phyloP scores from a whole-genome alignment of 2,888 invertebrate species.

The Drosophila merina region DNA sequence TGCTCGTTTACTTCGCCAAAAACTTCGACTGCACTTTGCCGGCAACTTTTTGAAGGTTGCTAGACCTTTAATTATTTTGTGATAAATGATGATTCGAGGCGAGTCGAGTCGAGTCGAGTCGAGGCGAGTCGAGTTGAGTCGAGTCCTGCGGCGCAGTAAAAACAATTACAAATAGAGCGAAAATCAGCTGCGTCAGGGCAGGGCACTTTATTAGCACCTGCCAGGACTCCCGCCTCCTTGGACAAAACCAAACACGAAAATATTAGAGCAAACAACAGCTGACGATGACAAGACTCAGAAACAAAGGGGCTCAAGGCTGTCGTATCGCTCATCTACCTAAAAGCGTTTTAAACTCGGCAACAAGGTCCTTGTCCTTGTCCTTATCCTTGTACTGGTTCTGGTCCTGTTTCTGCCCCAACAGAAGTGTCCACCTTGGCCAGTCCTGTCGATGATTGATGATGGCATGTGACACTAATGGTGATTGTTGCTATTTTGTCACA shows the following conservation, averaged over 20 bases:
- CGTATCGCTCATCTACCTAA: constrained; percentile 55
- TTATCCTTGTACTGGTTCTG: too few species aligned
- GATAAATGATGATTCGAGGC: constrained; percentile 82
- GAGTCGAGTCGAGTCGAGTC: constrained; percentile 31
- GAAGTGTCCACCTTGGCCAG: constrained; percentile 46
- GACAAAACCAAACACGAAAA: constrained; percentile 74
- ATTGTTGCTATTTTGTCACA: constrained; percentile 81
- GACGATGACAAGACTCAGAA: constrained; percentile 68
- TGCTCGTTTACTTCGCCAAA: constrained; percentile 30
- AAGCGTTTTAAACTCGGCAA: constrained; percentile 71
- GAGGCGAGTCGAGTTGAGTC: constrained; percentile 12
- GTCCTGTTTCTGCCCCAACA: too few species aligned
- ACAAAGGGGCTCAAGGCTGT: constrained; percentile 20
- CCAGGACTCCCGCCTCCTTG: constrained; percentile 29
- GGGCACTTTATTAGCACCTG: constrained; percentile 78
- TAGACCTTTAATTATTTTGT: constrained; percentile 82
- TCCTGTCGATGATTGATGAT: constrained; percentile 77
- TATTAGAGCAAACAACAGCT: constrained; percentile 76
- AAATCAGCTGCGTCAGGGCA: constrained; percentile 45
- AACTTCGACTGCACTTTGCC: constrained; percentile 47
- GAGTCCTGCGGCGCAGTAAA: constrained; percentile 35
- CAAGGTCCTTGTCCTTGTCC: constrained; percentile 43
- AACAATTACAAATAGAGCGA: constrained; percentile 44
- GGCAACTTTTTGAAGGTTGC: constrained; percentile 49
- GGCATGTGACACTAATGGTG: constrained; percentile 79